Percentiles rank a stretch among this genome's conserved stretches.
phyloP scores from a whole-genome alignment of 2,113 vertebrate species.

The Microtus ochrogaster region DNA sequence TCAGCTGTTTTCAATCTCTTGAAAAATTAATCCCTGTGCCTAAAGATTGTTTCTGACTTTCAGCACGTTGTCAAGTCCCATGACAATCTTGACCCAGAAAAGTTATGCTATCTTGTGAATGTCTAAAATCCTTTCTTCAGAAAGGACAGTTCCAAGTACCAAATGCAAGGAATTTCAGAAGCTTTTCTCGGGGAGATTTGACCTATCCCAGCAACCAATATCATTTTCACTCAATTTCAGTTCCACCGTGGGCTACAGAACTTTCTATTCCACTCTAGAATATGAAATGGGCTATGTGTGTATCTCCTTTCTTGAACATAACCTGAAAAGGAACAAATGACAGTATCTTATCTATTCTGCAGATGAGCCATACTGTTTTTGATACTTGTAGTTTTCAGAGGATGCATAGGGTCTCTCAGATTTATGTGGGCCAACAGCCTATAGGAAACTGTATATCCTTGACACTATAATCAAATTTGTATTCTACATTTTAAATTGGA shows the following conservation, averaged over 20 bases:
- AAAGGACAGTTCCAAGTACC: not conserved
- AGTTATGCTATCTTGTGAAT: not conserved
- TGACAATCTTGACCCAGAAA: not conserved
- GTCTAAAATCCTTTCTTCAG: not conserved
- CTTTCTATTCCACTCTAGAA: not conserved
- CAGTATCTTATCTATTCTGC: not conserved
- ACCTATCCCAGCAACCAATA: not conserved
- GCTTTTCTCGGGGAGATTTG: not conserved
- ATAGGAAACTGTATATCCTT: not conserved
- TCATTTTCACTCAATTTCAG: not conserved
- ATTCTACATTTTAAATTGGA: not conserved
- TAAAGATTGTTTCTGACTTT: not conserved
- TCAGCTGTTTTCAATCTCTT: not conserved
- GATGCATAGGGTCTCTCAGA: not conserved
- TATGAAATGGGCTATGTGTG: not conserved
- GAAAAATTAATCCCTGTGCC: not conserved
- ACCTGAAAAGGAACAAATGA: not conserved
- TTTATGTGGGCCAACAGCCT: not conserved
- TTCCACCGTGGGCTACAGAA: not conserved
- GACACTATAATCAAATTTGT: not conserved
- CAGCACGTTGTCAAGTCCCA: not conserved
- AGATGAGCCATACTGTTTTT: not conserved
- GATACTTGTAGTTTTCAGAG: not conserved
- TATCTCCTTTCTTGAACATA: not conserved
- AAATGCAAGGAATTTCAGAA: not conserved